phyloP scores from a whole-genome alignment of 2,797 vertebrate species.

The Petrocephalus schoutedeni region DNA sequence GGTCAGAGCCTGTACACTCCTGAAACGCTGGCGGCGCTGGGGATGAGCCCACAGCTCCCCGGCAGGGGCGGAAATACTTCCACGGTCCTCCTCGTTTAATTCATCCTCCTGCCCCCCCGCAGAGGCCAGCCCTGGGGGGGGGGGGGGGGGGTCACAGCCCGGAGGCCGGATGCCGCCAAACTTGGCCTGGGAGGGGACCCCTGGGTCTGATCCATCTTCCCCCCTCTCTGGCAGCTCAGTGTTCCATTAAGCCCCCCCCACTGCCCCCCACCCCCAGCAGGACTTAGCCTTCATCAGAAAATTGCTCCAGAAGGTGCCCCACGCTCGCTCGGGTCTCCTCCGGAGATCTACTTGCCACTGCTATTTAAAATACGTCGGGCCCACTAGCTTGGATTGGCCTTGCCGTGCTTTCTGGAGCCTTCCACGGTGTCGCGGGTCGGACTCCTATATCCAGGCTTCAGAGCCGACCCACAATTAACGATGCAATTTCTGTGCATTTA shows the following conservation, averaged over 20 bases:
- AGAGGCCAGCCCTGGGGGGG: slow-evolving; percentile 29
- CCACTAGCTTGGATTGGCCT: not conserved
- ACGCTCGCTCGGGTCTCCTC: not conserved
- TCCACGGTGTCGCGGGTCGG: not conserved
- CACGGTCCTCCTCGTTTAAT: not conserved
- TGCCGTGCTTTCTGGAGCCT: not conserved
- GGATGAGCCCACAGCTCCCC: slow-evolving; percentile 29
- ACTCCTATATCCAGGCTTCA: not conserved
- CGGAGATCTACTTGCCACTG: not conserved
- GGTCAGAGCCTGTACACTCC: not conserved
- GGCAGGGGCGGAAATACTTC: slow-evolving; percentile 30
- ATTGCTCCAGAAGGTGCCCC: not conserved
- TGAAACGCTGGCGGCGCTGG: not conserved
- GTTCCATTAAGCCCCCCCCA: slow-evolving; percentile 49
- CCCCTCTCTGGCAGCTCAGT: slow-evolving; percentile 44
- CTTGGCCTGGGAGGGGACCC: slow-evolving; percentile 25
- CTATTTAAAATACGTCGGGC: not conserved
- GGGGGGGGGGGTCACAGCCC: slow-evolving; percentile 28
- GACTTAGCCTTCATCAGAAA: not conserved
- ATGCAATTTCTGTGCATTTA: not conserved
- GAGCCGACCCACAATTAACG: not conserved
- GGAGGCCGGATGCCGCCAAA: not conserved
- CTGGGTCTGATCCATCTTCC: slow-evolving; percentile 52
- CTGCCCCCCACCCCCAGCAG: not conserved
- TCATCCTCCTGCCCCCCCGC: slow-evolving; percentile 31